Conservation (phyloP, 2,797 vertebrate species). For the Aulostomus chinensis region DNA sequence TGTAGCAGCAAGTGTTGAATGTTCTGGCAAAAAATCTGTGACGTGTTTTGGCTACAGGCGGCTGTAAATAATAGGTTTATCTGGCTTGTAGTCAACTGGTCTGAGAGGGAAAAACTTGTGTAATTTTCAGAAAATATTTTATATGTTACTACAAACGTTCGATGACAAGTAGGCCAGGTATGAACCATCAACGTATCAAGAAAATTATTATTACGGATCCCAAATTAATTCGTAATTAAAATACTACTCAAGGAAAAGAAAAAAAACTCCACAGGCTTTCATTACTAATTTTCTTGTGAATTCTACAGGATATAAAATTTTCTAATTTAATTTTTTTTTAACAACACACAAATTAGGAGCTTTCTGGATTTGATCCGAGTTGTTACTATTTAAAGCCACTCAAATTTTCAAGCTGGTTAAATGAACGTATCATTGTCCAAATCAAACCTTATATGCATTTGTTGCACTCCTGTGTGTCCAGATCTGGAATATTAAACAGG, state of each 20-base stretch:
- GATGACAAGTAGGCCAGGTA: constrained; percentile 19
- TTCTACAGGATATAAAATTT: constrained; percentile 22
- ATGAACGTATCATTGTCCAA: not conserved
- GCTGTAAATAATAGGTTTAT: constrained; percentile 68
- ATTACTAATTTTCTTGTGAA: constrained; percentile 22
- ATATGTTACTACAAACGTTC: constrained; percentile 47
- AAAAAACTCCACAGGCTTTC: constrained; percentile 13
- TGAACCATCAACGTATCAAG: too few relatives aligned
- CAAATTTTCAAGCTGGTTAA: constrained; percentile 8
- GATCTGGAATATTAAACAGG: constrained; percentile 16
- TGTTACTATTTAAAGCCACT: constrained; percentile 10
- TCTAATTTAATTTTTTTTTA: too few relatives aligned
- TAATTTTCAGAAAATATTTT: constrained; percentile 50
- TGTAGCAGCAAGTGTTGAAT: constrained; percentile 75
- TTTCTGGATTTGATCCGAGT: too few relatives aligned
- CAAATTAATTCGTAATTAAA: too few relatives aligned
- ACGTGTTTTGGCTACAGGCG: constrained; percentile 57
- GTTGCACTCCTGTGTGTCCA: too few relatives aligned
- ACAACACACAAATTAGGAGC: too few relatives aligned
- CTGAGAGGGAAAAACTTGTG: constrained; percentile 33
- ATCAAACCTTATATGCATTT: constrained; percentile 24
- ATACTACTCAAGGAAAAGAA: constrained; percentile 1
- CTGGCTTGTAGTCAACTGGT: constrained; percentile 54
- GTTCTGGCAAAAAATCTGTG: constrained; percentile 57
- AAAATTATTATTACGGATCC: too few relatives aligned